Conservation (phyloP, 2,113 vertebrate species). For the Microtus richardsoni region DNA sequence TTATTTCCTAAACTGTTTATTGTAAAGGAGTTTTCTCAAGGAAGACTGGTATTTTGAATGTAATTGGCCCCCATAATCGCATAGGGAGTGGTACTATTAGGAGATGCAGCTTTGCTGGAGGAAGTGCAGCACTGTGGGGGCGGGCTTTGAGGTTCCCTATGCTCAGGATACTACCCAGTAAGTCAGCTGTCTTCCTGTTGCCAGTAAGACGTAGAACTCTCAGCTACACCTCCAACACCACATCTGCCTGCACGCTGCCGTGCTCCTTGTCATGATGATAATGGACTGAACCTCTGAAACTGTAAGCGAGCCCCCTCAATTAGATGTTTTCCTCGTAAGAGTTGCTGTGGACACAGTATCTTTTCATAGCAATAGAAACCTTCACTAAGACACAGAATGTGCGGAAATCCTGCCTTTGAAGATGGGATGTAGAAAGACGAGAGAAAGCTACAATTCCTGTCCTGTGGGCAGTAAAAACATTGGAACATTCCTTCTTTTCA, state of each 20-base stretch:
- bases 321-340: neutral
- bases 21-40: no score
- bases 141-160: neutral
- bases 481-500: neutral
- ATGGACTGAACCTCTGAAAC: neutral
- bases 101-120: neutral
- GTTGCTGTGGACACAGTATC: neutral
- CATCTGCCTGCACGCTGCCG: neutral
- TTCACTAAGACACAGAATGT: neutral
- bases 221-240: neutral
- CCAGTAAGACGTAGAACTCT: neutral
- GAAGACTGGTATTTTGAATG: no score
- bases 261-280: neutral
- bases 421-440: neutral
- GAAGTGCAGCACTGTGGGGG: neutral
- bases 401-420: constrained; percentile 33
- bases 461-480: neutral
- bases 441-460: neutral
- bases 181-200: neutral
- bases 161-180: neutral
- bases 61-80: no score
- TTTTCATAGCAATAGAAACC: neutral
- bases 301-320: neutral
- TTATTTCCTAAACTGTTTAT: no score
- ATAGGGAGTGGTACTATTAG: no score